Evolutionary conservation across 1,140 invertebrate genomes (phyloP).

Genomic region (Lepidurus apus): DNA sequence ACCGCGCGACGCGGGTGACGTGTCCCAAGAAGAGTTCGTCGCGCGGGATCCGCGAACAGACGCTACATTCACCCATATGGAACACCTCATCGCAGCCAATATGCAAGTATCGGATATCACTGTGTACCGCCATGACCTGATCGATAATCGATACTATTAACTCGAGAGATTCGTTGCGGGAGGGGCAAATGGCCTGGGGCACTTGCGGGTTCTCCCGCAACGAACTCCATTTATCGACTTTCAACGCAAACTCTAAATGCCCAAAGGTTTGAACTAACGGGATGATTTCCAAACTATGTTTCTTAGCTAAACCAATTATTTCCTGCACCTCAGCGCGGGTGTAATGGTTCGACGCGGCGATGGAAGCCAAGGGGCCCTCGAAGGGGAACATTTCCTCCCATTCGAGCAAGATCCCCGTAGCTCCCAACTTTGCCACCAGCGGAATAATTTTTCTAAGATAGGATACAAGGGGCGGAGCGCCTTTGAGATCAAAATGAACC

Average conservation of each 20-base stretch:
- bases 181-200: slow-evolving; percentile 62
- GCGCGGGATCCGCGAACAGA: slow-evolving; percentile 55
- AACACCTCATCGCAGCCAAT: slow-evolving; percentile 59
- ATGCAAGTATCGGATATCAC: slow-evolving; percentile 49
- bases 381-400: slow-evolving; percentile 56
- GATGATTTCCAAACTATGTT: slow-evolving; percentile 49
- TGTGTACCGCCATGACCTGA: slow-evolving; percentile 61
- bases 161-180: slow-evolving; percentile 60
- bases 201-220: slow-evolving; percentile 52
- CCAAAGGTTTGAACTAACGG: slow-evolving; percentile 57
- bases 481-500: slow-evolving; percentile 80
- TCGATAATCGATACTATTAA: slow-evolving; percentile 73
- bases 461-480: slow-evolving; percentile 70
- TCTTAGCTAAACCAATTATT: slow-evolving; percentile 44
- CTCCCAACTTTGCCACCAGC: slow-evolving; percentile 61
- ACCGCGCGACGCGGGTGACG: slow-evolving; percentile 49
- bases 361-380: slow-evolving; percentile 44
- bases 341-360: slow-evolving; percentile 56
- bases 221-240: slow-evolving; percentile 48
- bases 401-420: slow-evolving; percentile 51
- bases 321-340: slow-evolving; percentile 46
- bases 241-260: slow-evolving; percentile 55
- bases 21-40: slow-evolving; percentile 64
- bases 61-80: slow-evolving; percentile 71
- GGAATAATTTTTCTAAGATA: slow-evolving; percentile 68